These are phyloP conservation scores for Cordylochernes scorpioides DNA, from an alignment of 2,888 invertebrate species.

Conservation along the genomic window DNA sequence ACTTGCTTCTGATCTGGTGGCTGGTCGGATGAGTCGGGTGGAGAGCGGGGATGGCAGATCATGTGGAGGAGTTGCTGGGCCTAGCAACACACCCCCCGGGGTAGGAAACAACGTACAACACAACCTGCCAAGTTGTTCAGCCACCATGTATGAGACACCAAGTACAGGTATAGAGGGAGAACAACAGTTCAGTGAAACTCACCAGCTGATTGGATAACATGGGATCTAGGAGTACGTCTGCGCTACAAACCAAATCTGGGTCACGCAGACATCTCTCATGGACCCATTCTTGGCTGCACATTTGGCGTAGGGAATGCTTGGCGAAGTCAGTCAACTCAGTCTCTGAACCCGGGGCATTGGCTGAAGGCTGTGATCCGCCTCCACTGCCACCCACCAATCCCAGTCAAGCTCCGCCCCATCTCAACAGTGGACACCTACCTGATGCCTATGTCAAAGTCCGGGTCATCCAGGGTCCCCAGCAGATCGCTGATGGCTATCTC, in stretches of 20 bases:
- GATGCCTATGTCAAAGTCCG: slow-evolving; percentile 42
- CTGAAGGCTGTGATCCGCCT: slow-evolving; percentile 2
- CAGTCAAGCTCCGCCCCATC: too few relatives aligned
- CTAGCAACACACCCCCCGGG: slow-evolving; percentile 23
- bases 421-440: too few relatives aligned
- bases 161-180: too few relatives aligned
- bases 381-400: too few relatives aligned
- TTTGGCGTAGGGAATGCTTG: slow-evolving; percentile 66
- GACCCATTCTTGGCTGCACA: slow-evolving; percentile 91
- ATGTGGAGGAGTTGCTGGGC: slow-evolving; percentile 73
- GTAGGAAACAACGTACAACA: background rate
- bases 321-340: slow-evolving; percentile 56
- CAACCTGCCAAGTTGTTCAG: background rate
- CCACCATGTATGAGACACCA: background rate
- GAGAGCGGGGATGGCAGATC: slow-evolving; percentile 62
- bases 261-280: slow-evolving; percentile 74
- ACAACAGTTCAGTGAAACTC: too few relatives aligned
- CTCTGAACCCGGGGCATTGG: too few relatives aligned
- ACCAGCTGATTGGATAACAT: slow-evolving; percentile 48
- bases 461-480: slow-evolving; percentile 46
- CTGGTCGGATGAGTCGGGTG: slow-evolving; percentile 18
- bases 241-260: slow-evolving; percentile 64
- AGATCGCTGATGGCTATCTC: slow-evolving; percentile 62
- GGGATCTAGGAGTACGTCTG: slow-evolving; percentile 63
- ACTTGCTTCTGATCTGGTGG: slow-evolving; percentile 68